Percentiles rank a stretch among this genome's conserved stretches.
Conservation (phyloP, 2,888 invertebrate genomes). For the Dromius quadrimaculatus region DNA sequence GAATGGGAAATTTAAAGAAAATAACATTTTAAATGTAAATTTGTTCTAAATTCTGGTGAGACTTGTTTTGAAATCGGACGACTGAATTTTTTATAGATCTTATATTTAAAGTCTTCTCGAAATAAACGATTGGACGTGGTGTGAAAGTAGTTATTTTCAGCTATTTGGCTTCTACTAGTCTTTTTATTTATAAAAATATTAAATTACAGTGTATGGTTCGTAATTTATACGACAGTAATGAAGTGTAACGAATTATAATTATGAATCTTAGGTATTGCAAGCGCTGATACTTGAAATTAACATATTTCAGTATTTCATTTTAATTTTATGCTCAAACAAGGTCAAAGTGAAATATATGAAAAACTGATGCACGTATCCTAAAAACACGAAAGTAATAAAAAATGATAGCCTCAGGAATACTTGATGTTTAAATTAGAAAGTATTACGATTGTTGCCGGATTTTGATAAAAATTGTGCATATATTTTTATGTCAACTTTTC, state of each 20-base stretch:
- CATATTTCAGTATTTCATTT: background rate
- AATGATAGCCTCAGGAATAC: too few relatives aligned
- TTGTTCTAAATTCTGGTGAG: background rate
- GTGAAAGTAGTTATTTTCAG: constrained; percentile 52
- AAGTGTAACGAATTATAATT: background rate
- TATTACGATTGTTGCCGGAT: too few relatives aligned
- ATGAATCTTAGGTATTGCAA: background rate
- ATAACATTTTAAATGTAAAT: constrained; percentile 21
- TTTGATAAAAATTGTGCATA: too few relatives aligned
- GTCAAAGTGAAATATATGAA: background rate
- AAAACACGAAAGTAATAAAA: constrained; percentile 25
- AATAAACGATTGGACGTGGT: constrained; percentile 39
- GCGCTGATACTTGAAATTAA: too few relatives aligned
- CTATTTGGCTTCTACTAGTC: constrained; percentile 46
- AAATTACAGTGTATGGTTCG: constrained; percentile 30
- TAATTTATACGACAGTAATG: constrained; percentile 11
- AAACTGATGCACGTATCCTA: background rate
- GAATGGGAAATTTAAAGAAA: constrained; percentile 25
- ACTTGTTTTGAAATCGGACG: constrained; percentile 37
- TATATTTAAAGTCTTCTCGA: constrained; percentile 38
- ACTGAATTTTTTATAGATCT: constrained; percentile 29
- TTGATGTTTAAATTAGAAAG: too few relatives aligned
- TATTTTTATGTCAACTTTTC: too few relatives aligned
- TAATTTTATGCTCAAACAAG: background rate
- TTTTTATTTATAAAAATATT: constrained; percentile 48